Conservation (phyloP, 2,113 vertebrate species). For the Rhinichthys klamathensis region DNA sequence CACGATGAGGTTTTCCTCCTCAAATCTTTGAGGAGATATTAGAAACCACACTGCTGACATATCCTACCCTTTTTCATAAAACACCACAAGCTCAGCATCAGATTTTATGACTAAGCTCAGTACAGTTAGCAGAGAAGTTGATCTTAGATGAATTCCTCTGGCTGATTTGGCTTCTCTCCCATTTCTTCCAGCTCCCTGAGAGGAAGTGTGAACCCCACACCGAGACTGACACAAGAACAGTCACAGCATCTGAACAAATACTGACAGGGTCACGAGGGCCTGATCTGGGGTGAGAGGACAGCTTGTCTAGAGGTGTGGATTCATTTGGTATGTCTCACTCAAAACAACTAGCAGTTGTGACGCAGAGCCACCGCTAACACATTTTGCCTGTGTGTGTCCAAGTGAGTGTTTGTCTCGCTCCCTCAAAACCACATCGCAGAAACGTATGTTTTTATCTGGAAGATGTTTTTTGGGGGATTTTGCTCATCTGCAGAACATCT, state of each 20-base stretch:
- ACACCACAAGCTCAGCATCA: constrained; percentile 4
- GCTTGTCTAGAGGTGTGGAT: constrained; percentile 66
- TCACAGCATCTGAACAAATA: constrained; percentile 66
- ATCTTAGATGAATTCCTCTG: constrained; percentile 3
- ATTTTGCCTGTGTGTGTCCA: not conserved
- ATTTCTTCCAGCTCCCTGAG: constrained; percentile 50
- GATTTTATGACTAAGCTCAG: constrained; percentile 19
- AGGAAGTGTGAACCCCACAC: constrained; percentile 38
- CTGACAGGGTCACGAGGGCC: constrained; percentile 45
- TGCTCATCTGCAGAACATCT: not conserved
- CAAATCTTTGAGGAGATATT: constrained; percentile 39
- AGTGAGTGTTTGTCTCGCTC: constrained; percentile 51
- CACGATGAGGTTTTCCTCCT: constrained; percentile 33
- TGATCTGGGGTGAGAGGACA: constrained; percentile 65
- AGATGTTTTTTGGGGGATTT: not conserved
- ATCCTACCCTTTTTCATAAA: constrained; percentile 7
- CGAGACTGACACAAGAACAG: constrained; percentile 54
- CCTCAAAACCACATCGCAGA: constrained; percentile 45
- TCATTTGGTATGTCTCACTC: constrained; percentile 65
- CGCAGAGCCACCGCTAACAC: not conserved
- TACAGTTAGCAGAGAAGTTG: not conserved
- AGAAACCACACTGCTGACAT: constrained; percentile 11
- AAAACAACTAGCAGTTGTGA: not conserved
- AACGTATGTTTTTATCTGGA: not conserved
- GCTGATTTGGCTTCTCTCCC: constrained; percentile 36